Percentiles rank a stretch among this genome's conserved stretches.
phyloP scores from a whole-genome alignment of 2,797 vertebrate genomes.

The Cheirogaleus major region DNA sequence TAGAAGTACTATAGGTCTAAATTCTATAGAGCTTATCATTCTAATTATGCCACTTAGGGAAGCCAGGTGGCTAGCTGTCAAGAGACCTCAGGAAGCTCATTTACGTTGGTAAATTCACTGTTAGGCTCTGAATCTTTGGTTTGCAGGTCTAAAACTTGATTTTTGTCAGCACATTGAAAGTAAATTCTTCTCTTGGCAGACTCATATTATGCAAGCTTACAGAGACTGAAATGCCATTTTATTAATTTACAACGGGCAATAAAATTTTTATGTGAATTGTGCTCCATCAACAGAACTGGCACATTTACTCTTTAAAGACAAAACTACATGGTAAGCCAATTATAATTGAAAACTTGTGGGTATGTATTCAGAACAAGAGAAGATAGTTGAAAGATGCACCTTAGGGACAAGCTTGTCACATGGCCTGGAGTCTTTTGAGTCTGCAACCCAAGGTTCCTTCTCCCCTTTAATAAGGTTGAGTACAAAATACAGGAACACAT shows the following conservation, averaged over 20 bases:
- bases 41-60: neutral
- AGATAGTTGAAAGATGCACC: neutral
- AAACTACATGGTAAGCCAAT: neutral
- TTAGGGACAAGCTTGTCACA: neutral
- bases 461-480: neutral
- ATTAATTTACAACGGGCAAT: constrained; percentile 40
- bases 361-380: neutral
- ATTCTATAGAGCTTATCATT: neutral
- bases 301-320: constrained; percentile 19
- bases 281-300: neutral
- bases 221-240: constrained; percentile 22
- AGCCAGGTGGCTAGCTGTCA: neutral
- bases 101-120: constrained; percentile 8
- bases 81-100: constrained; percentile 7
- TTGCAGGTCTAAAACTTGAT: constrained; percentile 21
- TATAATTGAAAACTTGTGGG: neutral
- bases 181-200: constrained; percentile 36
- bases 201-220: neutral
- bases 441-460: neutral
- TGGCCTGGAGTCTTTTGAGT: neutral
- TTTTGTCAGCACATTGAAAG: constrained; percentile 21
- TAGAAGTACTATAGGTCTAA: neutral
- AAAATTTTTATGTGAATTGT: constrained; percentile 5
- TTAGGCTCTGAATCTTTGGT: constrained; percentile 17
- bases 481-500: neutral